Percentiles rank a stretch among this genome's conserved stretches.
Evolutionary conservation across 1,140 invertebrate genomes (phyloP).

Genomic region (Heliothis subflexa): DNA sequence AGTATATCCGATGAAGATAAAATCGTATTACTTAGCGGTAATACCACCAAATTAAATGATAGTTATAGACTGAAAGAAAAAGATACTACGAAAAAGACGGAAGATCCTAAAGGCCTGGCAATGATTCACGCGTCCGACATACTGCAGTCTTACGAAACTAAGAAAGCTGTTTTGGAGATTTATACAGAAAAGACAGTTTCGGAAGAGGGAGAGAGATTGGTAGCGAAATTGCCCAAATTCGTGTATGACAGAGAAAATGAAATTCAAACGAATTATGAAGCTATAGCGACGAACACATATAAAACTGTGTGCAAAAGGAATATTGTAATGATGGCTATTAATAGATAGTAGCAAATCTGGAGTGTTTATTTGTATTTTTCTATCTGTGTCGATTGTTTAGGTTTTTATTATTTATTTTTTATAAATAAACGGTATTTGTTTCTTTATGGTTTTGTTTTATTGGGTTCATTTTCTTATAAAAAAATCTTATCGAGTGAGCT

Average conservation of each 20-base stretch:
- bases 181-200: slow-evolving; percentile 65
- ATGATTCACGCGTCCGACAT: slow-evolving; percentile 50
- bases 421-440: slow-evolving; percentile 26
- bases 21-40: slow-evolving; percentile 52
- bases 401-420: slow-evolving; percentile 21
- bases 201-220: slow-evolving; percentile 54
- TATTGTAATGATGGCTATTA: slow-evolving; percentile 34
- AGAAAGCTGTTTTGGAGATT: slow-evolving; percentile 76
- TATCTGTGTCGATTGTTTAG: slow-evolving; percentile 36
- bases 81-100: too few relatives aligned
- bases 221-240: slow-evolving; percentile 72
- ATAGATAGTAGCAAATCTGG: slow-evolving; percentile 1
- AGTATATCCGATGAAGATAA: slow-evolving; percentile 59
- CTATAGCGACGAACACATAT: slow-evolving; percentile 30
- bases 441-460: background rate
- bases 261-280: slow-evolving; percentile 55
- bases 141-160: slow-evolving; percentile 72
- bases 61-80: background rate
- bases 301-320: slow-evolving; percentile 49
- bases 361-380: slow-evolving; percentile 34
- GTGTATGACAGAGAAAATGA: slow-evolving; percentile 60
- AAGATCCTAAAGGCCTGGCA: slow-evolving; percentile 11
- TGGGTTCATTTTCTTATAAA: background rate
- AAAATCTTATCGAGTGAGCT: too few relatives aligned
- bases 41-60: background rate